phyloP scores from a whole-genome alignment of 1,140 invertebrate genomes.

The Drosophila pandora region DNA sequence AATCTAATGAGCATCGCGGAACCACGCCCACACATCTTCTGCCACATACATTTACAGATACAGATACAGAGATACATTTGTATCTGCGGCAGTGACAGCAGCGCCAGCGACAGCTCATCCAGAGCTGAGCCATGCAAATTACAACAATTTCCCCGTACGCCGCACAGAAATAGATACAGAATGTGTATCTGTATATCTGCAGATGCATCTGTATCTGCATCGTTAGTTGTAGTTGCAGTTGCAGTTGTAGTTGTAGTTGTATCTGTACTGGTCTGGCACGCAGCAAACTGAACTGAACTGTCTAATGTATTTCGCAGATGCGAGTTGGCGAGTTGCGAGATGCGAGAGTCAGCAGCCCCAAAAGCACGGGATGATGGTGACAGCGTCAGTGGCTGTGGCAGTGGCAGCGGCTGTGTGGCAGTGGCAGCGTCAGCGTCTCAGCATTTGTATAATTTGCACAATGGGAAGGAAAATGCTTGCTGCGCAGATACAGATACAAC shows the following conservation, averaged over 20 bases:
- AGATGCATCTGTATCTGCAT: conserved; percentile 12
- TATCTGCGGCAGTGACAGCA: conserved; percentile 3
- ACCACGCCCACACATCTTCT: conserved; percentile 50
- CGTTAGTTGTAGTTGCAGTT: conserved; percentile 17
- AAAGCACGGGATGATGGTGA: conserved; percentile 53
- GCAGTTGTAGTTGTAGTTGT: conserved; percentile 28
- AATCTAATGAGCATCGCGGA: conserved; percentile 48
- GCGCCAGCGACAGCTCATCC: conserved; percentile 45
- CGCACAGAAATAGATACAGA: conserved; percentile 75
- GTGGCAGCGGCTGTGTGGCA: background rate
- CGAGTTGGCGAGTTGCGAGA: conserved; percentile 10
- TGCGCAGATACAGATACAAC: conserved; percentile 66
- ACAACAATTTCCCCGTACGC: conserved; percentile 74
- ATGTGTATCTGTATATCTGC: conserved; percentile 38
- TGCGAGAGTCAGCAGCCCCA: conserved; percentile 16
- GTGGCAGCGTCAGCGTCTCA: conserved; percentile 29
- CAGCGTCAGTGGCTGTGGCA: conserved; percentile 35
- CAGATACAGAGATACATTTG: conserved; percentile 13
- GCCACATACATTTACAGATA: conserved; percentile 27
- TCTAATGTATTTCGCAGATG: conserved; percentile 70
- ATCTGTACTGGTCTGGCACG: conserved; percentile 19
- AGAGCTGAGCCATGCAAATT: conserved; percentile 71
- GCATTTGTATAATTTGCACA: conserved; percentile 76
- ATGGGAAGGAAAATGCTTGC: conserved; percentile 71
- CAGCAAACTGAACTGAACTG: conserved; percentile 32